Percentiles rank a stretch among this genome's conserved stretches.
Conservation (phyloP, 2,113 vertebrate species). For the Pelvicachromis taeniatus region DNA sequence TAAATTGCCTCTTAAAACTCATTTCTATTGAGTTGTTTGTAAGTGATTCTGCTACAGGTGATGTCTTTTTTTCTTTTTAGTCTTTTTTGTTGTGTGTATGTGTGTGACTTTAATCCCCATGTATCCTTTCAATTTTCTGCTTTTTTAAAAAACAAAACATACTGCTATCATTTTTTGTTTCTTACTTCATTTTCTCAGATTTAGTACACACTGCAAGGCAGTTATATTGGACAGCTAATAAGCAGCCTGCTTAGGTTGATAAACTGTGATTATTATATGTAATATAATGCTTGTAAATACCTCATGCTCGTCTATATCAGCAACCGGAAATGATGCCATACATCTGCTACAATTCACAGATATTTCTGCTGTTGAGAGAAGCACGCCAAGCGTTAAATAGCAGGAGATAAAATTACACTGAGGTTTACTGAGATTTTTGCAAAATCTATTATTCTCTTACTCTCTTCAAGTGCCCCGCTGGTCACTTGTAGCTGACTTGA, state of each 20-base stretch:
- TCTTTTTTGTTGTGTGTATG: background rate
- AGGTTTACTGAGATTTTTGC: background rate
- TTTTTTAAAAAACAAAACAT: too few relatives aligned
- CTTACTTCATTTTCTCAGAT: too few relatives aligned
- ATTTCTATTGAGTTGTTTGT: background rate
- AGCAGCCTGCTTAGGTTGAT: background rate
- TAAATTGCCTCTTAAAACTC: background rate
- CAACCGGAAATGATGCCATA: background rate
- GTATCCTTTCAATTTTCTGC: background rate
- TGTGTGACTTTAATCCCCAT: background rate
- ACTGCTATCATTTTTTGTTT: too few relatives aligned
- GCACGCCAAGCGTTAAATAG: background rate
- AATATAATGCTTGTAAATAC: conserved; percentile 5
- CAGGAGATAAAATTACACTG: background rate
- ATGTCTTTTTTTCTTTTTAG: background rate
- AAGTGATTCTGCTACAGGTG: background rate
- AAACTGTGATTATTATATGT: background rate
- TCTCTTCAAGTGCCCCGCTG: background rate
- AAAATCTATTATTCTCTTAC: background rate
- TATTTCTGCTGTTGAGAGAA: background rate
- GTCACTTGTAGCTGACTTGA: background rate
- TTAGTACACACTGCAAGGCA: too few relatives aligned
- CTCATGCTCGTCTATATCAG: conserved; percentile 30
- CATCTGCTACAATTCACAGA: background rate
- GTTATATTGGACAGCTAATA: background rate